Percentiles rank a stretch among this genome's conserved stretches.
These are phyloP conservation scores for Tangara arthus DNA, from an alignment of 2,797 vertebrate genomes.

Conservation along the genomic window DNA sequence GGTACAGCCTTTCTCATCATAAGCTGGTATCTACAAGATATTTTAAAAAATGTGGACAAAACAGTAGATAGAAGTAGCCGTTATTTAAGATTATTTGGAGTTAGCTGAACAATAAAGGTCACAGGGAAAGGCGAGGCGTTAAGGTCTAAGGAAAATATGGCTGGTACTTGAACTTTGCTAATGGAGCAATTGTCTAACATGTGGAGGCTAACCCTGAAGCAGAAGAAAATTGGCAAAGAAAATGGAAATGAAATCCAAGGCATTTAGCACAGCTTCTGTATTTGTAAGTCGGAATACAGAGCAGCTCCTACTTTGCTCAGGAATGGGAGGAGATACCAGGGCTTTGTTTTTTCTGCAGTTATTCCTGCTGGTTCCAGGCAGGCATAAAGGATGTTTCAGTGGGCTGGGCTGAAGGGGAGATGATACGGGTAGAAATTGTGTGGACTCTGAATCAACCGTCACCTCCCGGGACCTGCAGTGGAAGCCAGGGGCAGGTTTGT, in stretches of 20 bases:
- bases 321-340: background rate
- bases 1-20: background rate
- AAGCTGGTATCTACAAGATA: background rate
- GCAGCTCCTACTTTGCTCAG: background rate
- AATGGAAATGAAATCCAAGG: background rate
- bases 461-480: background rate
- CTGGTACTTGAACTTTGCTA: background rate
- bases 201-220: background rate
- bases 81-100: background rate
- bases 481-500: background rate
- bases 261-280: background rate
- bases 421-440: accelerated
- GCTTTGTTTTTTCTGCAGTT: background rate
- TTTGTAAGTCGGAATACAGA: background rate
- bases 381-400: background rate
- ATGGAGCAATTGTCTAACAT: background rate
- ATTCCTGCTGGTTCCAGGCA: background rate
- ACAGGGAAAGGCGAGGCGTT: background rate
- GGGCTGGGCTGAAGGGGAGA: background rate
- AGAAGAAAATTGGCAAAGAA: background rate
- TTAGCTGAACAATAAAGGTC: background rate
- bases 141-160: background rate
- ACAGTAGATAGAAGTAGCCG: background rate
- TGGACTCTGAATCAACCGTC: background rate
- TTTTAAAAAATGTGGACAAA: background rate